Percentiles rank a stretch among this genome's conserved stretches.
Conservation (phyloP, 2,888 invertebrate genomes). For the Drepana falcataria region DNA sequence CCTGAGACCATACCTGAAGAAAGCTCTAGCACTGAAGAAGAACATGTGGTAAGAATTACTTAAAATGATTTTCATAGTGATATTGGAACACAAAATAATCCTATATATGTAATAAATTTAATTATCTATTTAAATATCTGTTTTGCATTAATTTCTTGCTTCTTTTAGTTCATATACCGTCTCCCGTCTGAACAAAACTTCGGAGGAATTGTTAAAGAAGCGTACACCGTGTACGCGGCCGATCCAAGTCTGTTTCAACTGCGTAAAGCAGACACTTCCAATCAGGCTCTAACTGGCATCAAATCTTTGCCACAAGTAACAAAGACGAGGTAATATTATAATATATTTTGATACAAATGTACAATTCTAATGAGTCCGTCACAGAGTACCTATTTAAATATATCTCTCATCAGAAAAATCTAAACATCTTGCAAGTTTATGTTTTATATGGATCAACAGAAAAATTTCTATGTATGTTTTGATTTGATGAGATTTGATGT, state of each 20-base stretch:
- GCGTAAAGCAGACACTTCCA: slow-evolving; percentile 48
- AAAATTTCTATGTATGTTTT: too few relatives aligned
- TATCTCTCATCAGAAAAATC: too few relatives aligned
- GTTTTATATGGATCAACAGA: too few relatives aligned
- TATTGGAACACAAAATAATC: background rate
- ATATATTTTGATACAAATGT: background rate
- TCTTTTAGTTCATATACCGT: slow-evolving; percentile 85
- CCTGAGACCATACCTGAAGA: slow-evolving; percentile 96
- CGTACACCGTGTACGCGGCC: slow-evolving; percentile 88
- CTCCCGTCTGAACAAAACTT: slow-evolving; percentile 86
- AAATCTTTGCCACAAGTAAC: slow-evolving; percentile 77
- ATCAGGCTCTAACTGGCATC: slow-evolving; percentile 57
- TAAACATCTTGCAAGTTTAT: too few relatives aligned
- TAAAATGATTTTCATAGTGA: background rate
- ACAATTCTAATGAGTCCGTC: background rate
- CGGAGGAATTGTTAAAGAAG: slow-evolving; percentile 85
- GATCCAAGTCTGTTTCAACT: slow-evolving; percentile 88
- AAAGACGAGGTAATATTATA: slow-evolving; percentile 76
- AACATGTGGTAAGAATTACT: slow-evolving; percentile 84
- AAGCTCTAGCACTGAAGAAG: slow-evolving; percentile 94
- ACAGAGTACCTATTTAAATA: too few relatives aligned
- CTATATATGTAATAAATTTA: background rate
- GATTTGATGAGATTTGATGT: too few relatives aligned
- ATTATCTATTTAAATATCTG: background rate
- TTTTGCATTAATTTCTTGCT: background rate